Percentiles rank a stretch among this genome's conserved stretches.
phyloP scores from a whole-genome alignment of 2,113 vertebrate genomes.

The Nothobranchius furzeri region DNA sequence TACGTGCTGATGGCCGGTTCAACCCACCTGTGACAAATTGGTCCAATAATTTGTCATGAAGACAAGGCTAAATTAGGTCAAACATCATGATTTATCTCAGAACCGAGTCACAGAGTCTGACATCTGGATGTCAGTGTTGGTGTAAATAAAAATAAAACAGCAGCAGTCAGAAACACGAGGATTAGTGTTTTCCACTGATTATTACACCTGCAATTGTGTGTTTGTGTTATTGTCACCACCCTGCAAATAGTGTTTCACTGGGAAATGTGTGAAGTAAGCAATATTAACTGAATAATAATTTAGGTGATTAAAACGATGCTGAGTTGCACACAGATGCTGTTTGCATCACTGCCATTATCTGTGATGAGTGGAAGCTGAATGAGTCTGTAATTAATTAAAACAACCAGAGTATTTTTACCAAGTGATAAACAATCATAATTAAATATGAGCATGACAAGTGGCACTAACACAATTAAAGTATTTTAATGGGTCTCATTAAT shows the following conservation, averaged over 20 bases:
- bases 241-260: background rate
- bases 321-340: background rate
- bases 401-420: background rate
- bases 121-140: background rate
- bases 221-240: background rate
- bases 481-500: too few relatives aligned
- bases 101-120: conserved; percentile 11
- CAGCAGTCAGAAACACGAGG: background rate
- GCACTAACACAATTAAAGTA: too few relatives aligned
- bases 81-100: conserved; percentile 14
- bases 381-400: too few relatives aligned
- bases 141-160: background rate
- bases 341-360: background rate
- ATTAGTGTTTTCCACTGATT: background rate
- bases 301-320: background rate
- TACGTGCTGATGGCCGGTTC: background rate
- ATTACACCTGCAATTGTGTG: background rate
- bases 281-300: background rate
- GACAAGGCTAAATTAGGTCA: conserved; percentile 15
- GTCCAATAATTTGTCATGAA: conserved; percentile 19
- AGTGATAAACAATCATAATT: too few relatives aligned
- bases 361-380: background rate
- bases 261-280: background rate
- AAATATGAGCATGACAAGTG: too few relatives aligned
- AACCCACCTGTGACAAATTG: conserved; percentile 6